These are phyloP conservation scores for Pipistrellus kuhlii DNA, from an alignment of 2,797 vertebrate species.

Conservation along the genomic window DNA sequence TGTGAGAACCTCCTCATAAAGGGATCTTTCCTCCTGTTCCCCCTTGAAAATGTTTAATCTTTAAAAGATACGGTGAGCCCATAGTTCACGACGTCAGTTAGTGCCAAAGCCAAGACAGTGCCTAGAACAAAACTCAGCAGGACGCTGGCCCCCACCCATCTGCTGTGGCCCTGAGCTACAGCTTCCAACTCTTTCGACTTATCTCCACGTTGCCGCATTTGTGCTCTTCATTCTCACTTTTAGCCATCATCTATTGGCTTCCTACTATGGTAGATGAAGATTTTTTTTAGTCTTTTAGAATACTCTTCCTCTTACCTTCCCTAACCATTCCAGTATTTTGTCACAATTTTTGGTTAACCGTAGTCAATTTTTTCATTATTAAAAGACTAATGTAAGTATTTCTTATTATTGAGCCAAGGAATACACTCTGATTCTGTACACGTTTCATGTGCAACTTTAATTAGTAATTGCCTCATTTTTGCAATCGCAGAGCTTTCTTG, in stretches of 20 bases:
- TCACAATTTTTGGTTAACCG: background rate
- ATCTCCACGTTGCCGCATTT: fast-evolving
- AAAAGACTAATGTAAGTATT: background rate
- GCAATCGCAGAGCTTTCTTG: background rate
- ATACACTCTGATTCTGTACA: background rate
- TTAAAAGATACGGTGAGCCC: background rate
- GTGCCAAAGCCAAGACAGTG: background rate
- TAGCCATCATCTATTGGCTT: background rate
- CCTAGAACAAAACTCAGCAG: background rate
- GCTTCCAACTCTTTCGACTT: background rate
- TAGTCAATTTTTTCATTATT: background rate
- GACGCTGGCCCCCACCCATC: background rate
- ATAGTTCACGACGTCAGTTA: background rate
- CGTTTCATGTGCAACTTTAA: background rate
- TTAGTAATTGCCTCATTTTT: background rate
- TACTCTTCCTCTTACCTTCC: background rate
- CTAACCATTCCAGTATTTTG: too few species aligned
- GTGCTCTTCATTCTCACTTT: fast-evolving
- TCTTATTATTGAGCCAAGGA: background rate
- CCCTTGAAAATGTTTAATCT: background rate
- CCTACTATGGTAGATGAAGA: background rate
- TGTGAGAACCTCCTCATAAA: background rate
- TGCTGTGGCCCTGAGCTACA: too few species aligned
- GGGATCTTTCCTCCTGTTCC: background rate
- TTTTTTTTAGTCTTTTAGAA: background rate